Percentiles rank a stretch among this genome's conserved stretches.
Evolutionary conservation across 2,113 vertebrate genomes (phyloP).

Genomic region (Platichthys flesus): DNA sequence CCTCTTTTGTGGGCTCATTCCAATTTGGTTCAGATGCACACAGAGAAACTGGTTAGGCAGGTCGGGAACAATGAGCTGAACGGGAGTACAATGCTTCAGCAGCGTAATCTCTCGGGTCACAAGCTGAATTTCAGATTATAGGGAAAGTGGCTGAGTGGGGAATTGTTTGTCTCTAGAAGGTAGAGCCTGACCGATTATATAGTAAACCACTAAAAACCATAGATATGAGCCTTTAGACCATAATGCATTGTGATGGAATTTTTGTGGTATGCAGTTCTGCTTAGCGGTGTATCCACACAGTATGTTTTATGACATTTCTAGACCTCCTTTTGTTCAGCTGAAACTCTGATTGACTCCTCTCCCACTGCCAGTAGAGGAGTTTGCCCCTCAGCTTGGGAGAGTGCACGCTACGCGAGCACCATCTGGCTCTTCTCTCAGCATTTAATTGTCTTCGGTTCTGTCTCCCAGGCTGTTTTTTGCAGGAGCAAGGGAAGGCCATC

Average conservation of each 20-base stretch:
- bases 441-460: conserved; percentile 6
- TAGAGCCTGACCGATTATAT: too few species aligned
- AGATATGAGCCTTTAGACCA: too few species aligned
- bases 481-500: conserved; percentile 84
- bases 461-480: conserved; percentile 85
- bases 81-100: not conserved
- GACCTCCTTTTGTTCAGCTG: too few species aligned
- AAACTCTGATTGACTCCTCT: not conserved
- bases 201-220: too few species aligned
- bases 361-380: too few species aligned
- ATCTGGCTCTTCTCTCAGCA: conserved; percentile 53
- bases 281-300: too few species aligned
- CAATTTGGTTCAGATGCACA: not conserved
- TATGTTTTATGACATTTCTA: too few species aligned
- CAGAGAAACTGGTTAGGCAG: not conserved
- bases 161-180: not conserved
- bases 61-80: not conserved
- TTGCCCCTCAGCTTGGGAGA: conserved; percentile 1
- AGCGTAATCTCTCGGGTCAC: not conserved
- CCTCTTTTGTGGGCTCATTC: not conserved
- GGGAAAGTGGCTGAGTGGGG: not conserved
- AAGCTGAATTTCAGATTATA: not conserved
- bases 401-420: conserved; percentile 8
- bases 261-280: not conserved
- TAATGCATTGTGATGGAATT: too few species aligned